Conservation (phyloP, 2,797 vertebrate genomes). For the Petrocephalus sullivani region DNA sequence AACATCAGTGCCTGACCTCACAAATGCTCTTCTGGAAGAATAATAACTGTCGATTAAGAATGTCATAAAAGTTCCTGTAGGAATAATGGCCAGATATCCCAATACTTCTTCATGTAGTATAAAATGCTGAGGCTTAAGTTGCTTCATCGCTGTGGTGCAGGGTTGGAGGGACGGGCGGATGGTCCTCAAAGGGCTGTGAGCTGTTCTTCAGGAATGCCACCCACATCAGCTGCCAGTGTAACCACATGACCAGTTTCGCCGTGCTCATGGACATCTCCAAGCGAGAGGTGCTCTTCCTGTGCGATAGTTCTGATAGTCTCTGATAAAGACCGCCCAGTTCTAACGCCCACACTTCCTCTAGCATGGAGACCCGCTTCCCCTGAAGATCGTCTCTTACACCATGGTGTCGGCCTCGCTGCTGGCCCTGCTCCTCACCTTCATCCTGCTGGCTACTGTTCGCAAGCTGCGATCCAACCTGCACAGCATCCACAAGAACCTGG, state of each 20-base stretch:
- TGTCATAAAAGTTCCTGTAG: too few relatives aligned
- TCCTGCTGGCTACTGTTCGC: slow-evolving; percentile 64
- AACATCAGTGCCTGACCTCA: too few relatives aligned
- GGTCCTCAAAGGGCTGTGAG: slow-evolving; percentile 79
- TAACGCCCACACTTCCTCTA: slow-evolving; percentile 33
- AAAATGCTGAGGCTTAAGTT: background rate
- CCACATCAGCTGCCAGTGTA: slow-evolving; percentile 71
- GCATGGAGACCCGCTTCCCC: slow-evolving; percentile 79
- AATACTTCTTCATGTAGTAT: too few relatives aligned
- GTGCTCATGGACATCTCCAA: slow-evolving; percentile 82
- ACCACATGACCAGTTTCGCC: slow-evolving; percentile 67
- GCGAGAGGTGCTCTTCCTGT: slow-evolving; percentile 63
- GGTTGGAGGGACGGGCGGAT: slow-evolving; percentile 58
- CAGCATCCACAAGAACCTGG: slow-evolving; percentile 73
- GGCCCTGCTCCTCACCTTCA: slow-evolving; percentile 71
- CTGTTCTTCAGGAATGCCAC: slow-evolving; percentile 71
- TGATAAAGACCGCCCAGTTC: background rate
- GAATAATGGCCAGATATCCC: too few relatives aligned
- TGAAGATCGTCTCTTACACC: slow-evolving; percentile 73
- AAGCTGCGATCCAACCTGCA: slow-evolving; percentile 73
- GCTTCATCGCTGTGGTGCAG: slow-evolving; percentile 43
- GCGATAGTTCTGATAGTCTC: background rate
- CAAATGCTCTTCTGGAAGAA: too few relatives aligned
- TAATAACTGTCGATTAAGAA: too few relatives aligned
- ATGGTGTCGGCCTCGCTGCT: slow-evolving; percentile 67